Evolutionary conservation across 2,797 vertebrate genomes (phyloP).

Genomic region (Paratrypauchen microcephalus): DNA sequence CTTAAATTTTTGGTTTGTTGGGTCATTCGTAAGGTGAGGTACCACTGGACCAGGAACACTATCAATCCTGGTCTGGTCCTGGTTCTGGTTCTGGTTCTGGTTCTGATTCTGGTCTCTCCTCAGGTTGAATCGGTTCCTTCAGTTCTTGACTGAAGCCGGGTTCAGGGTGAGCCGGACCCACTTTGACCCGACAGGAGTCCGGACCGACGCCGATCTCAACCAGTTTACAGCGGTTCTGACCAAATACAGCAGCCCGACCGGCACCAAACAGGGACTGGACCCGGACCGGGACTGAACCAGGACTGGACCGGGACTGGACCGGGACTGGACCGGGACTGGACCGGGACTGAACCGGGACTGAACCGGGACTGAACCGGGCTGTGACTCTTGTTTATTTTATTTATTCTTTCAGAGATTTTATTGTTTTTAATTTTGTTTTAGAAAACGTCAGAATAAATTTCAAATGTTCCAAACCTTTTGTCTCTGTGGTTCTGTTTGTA

Average conservation of each 20-base stretch:
- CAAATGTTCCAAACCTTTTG: no score
- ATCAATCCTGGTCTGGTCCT: no score
- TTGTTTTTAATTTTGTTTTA: no score
- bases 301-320: neutral
- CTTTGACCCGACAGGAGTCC: slow-evolving; percentile 95
- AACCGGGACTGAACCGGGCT: no score
- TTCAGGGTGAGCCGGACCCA: slow-evolving; percentile 94
- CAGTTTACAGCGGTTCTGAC: slow-evolving; percentile 90
- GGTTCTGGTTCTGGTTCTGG: no score
- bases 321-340: neutral
- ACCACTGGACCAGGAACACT: no score
- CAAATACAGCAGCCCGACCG: slow-evolving; percentile 89
- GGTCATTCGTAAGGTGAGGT: no score
- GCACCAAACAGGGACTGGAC: slow-evolving; percentile 35
- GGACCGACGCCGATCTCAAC: slow-evolving; percentile 86
- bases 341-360: neutral
- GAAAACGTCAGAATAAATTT: no score
- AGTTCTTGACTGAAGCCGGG: slow-evolving; percentile 90
- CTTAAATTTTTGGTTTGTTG: no score
- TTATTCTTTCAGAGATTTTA: no score
- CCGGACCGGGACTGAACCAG: slow-evolving; percentile 46
- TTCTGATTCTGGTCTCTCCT: neutral
- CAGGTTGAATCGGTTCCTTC: slow-evolving; percentile 94
- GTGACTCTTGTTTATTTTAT: neutral
- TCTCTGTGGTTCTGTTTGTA: no score